Percentiles rank a stretch among this genome's conserved stretches.
phyloP scores from a whole-genome alignment of 2,888 invertebrate species.

The Eupithecia pulchellata region DNA sequence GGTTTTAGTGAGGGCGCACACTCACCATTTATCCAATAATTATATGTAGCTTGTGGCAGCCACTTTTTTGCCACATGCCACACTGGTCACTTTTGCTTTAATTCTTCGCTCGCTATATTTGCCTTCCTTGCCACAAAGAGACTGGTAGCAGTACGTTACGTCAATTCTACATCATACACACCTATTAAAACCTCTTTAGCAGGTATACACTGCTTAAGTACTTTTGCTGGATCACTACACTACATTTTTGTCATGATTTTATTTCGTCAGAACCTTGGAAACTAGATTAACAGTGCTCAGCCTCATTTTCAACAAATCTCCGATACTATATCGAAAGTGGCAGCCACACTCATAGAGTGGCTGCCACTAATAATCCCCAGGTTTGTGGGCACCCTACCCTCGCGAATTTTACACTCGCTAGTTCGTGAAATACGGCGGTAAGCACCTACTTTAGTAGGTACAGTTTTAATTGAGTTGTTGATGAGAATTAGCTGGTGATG shows the following conservation, averaged over 20 bases:
- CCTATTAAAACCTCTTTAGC: background rate
- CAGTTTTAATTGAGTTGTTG: constrained; percentile 9
- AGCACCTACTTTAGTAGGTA: constrained; percentile 8
- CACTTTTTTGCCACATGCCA: background rate
- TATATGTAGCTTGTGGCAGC: background rate
- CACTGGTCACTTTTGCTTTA: background rate
- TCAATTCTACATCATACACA: background rate
- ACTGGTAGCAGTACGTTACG: background rate
- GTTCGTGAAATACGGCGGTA: constrained; percentile 6
- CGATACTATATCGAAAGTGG: background rate
- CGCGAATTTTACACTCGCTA: constrained; percentile 2
- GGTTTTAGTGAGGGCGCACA: background rate
- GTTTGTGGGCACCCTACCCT: background rate
- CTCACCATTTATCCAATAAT: background rate
- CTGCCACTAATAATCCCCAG: background rate
- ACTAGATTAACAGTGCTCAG: background rate
- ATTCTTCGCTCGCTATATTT: background rate
- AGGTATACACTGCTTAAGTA: background rate
- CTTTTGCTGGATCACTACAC: background rate
- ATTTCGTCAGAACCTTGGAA: background rate
- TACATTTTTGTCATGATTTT: too few relatives aligned
- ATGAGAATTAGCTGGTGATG: constrained; percentile 8
- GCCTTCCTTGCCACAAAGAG: background rate
- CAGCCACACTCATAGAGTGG: background rate
- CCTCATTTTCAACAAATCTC: background rate